A percentile compares a stretch with the other conserved stretches of the same genome.
Evolutionary conservation across 2,113 vertebrate species (phyloP).

Genomic region (Rhinolophus sinicus): DNA sequence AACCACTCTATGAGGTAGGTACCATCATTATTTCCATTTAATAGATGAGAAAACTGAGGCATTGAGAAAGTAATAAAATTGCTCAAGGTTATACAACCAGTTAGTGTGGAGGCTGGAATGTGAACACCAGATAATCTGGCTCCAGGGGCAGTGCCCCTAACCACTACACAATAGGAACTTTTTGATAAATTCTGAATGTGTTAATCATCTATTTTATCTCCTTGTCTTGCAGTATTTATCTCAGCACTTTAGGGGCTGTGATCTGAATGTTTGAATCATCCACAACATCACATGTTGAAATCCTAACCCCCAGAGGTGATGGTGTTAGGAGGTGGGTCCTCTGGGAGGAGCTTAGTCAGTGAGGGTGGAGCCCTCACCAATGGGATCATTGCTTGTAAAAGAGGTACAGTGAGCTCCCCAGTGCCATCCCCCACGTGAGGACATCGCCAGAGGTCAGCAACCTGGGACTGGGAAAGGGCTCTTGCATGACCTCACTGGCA

Average conservation of each 20-base stretch:
- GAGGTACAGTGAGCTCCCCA: neutral
- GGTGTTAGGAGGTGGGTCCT: neutral
- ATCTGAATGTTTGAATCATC: neutral
- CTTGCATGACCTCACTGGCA: neutral
- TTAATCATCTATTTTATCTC: neutral
- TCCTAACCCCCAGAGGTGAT: neutral
- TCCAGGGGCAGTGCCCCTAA: neutral
- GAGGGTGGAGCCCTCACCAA: neutral
- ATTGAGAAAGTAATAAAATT: neutral
- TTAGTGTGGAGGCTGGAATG: neutral
- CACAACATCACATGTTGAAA: neutral
- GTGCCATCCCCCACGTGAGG: neutral
- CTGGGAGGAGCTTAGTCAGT: neutral
- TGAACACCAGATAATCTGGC: neutral
- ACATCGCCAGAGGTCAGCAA: neutral
- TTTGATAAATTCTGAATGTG: neutral
- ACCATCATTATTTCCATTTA: neutral
- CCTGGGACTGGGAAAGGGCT: too few relatives aligned
- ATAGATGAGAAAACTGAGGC: neutral
- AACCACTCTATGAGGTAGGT: neutral
- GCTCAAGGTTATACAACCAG: neutral
- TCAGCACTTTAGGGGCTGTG: neutral
- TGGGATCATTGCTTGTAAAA: neutral
- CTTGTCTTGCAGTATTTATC: neutral
- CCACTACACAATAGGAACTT: neutral